phyloP scores from a whole-genome alignment of 2,888 invertebrate species.

The Zele albiditarsus region DNA sequence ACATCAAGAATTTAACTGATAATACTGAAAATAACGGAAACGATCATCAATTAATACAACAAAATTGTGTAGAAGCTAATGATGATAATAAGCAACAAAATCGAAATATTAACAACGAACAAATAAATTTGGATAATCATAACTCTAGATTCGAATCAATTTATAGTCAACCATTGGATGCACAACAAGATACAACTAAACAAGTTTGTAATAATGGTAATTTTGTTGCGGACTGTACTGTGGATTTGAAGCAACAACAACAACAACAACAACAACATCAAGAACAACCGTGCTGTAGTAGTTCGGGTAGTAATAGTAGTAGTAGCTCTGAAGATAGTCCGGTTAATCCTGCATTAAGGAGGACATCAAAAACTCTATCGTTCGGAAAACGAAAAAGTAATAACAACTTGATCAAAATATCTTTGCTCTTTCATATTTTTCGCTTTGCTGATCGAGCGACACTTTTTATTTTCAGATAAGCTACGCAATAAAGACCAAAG shows the following conservation, averaged over 20 bases:
- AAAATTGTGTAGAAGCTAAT: slow-evolving; percentile 41
- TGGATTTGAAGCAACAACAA: slow-evolving; percentile 60
- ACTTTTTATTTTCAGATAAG: slow-evolving; percentile 58
- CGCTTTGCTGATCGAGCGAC: neutral
- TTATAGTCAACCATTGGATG: slow-evolving; percentile 68
- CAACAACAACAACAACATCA: slow-evolving; percentile 37
- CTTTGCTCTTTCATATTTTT: slow-evolving; percentile 2
- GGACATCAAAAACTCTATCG: slow-evolving; percentile 69
- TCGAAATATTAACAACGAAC: slow-evolving; percentile 65
- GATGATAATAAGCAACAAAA: slow-evolving; percentile 61
- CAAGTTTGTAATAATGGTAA: slow-evolving; percentile 67
- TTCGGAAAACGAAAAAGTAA: slow-evolving; percentile 69
- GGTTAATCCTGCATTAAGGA: slow-evolving; percentile 65
- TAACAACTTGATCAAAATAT: slow-evolving; percentile 2
- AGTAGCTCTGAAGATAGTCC: slow-evolving; percentile 70
- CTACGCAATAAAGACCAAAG: slow-evolving; percentile 68
- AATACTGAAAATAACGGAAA: slow-evolving; percentile 66
- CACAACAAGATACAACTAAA: slow-evolving; percentile 62
- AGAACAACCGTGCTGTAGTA: slow-evolving; percentile 56
- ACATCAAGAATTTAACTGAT: slow-evolving; percentile 53
- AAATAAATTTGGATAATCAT: slow-evolving; percentile 67
- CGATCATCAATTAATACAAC: slow-evolving; percentile 54
- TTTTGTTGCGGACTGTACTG: slow-evolving; percentile 55
- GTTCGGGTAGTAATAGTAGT: slow-evolving; percentile 67
- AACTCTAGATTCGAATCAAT: slow-evolving; percentile 71